Percentiles rank a stretch among this genome's conserved stretches.
Evolutionary conservation across 92 coral and sea anemone genomes (phyloP).

Genomic region (Porites cylindrica): DNA sequence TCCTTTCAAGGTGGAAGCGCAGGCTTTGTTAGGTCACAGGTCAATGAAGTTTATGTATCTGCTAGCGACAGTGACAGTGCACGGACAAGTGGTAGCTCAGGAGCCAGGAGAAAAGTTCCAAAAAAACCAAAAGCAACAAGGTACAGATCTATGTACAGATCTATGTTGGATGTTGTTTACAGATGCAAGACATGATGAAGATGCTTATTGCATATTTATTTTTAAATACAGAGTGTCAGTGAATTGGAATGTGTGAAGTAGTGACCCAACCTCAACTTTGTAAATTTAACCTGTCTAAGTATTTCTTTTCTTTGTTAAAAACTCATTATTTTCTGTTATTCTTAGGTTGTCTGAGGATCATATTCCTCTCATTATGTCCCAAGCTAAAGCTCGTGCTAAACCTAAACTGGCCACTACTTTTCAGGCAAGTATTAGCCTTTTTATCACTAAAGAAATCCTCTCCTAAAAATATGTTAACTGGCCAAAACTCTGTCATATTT

Average conservation of each 20-base stretch:
- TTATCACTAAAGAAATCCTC: too few relatives aligned
- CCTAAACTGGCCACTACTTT: constrained; percentile 68
- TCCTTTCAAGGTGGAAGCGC: constrained; percentile 53
- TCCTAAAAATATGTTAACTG: not conserved
- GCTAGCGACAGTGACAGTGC: constrained; percentile 77
- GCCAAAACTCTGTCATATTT: not conserved
- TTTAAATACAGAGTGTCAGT: too few relatives aligned
- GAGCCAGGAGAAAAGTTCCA: constrained; percentile 69
- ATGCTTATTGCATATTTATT: too few relatives aligned
- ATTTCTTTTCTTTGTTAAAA: too few relatives aligned
- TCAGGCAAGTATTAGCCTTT: constrained; percentile 35
- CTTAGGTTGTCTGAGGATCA: constrained; percentile 62
- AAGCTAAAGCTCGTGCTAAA: constrained; percentile 52
- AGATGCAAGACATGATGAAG: too few relatives aligned
- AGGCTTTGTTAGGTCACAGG: constrained; percentile 39
- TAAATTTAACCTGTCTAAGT: too few relatives aligned
- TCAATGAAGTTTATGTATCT: constrained; percentile 45
- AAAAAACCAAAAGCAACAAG: constrained; percentile 54
- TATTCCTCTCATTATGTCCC: constrained; percentile 57
- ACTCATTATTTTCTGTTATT: not conserved
- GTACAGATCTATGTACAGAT: constrained; percentile 51
- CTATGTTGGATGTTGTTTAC: not conserved
- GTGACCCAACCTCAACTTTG: too few relatives aligned
- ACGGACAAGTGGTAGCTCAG: constrained; percentile 78
- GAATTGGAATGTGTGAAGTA: too few relatives aligned